phyloP scores from a whole-genome alignment of 92 coral and sea anemone genomes.

The Porites lobata region DNA sequence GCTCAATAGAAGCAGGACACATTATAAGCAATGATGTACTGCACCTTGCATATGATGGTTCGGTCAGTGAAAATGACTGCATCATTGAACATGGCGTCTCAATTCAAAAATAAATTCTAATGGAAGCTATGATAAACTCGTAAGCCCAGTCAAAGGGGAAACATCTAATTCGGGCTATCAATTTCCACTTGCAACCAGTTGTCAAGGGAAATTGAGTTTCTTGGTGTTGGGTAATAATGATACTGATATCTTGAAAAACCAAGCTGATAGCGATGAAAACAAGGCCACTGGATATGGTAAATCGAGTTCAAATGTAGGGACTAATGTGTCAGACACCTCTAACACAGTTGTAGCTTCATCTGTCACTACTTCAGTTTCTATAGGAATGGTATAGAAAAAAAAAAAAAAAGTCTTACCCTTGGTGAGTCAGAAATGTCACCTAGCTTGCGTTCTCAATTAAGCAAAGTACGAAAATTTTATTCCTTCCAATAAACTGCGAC shows the following conservation, averaged over 20 bases:
- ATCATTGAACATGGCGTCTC: too few species aligned
- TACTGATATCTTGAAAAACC: neutral
- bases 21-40: too few species aligned
- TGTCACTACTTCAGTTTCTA: neutral
- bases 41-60: too few species aligned
- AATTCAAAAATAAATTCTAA: too few species aligned
- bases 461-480: neutral
- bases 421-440: constrained; percentile 8
- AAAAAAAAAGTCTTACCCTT: neutral
- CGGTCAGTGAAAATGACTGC: too few species aligned
- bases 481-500: neutral
- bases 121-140: too few species aligned
- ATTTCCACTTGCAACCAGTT: too few species aligned
- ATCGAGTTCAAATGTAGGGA: neutral
- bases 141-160: too few species aligned
- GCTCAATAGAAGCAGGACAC: too few species aligned
- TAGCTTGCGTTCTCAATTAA: neutral
- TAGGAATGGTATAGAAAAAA: neutral
- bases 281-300: neutral
- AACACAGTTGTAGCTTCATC: neutral
- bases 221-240: neutral
- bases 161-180: too few species aligned
- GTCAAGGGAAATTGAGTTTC: too few species aligned
- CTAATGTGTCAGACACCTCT: neutral
- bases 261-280: neutral